Evolutionary conservation across 2,888 invertebrate species (phyloP), one percentile per base, ranked within the genome.

Genomic region (Plagiodera versicolora): DNA sequence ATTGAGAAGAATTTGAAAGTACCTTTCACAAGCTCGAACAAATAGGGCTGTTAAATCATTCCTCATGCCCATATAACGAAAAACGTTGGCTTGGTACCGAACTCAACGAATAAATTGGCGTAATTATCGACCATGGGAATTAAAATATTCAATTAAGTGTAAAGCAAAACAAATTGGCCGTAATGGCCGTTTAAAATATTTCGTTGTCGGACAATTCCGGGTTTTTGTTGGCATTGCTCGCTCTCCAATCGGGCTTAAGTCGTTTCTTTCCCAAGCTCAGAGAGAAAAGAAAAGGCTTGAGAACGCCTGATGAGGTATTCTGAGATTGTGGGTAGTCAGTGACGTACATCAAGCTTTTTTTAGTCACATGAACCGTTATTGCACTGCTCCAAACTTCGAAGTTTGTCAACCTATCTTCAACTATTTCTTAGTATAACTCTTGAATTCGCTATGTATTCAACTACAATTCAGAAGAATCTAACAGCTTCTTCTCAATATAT

Each of bases 91-190:
- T 14, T 10, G n/a, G 39, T 39, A 39, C 39, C 39, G 39, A 39
- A 8, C 14, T 9, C n/a, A 46, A 53, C 50, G 30, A 57, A 63
- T 57, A 57, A 19, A 47, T 28, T n/a, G 55, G 55, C 49, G 52
- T 61, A 65, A 65, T 65, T 61, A 65, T 59, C 58, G 32, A 59
- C 62, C 63, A 57, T 63, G 66, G 59, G 68, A 68, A 69, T 72
- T 72, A 70, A 71, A 70, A 72, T 70, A 68, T 68, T 67, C 67
- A 70, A 70, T 72, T 72, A 70, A 69, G 68, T 69, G 67, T 68
- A 67, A 66, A 69, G 68, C 70, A 70, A 72, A 70, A 72, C 70
- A 71, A 71, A 72, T 72, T 67, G 69, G 66, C 63, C 60, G 61
- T 68, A 70, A 72, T 70, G 64, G 69, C 67, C 67, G 65, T 66